Evolutionary conservation across 2,888 invertebrate genomes (phyloP).

Genomic region (Agrochola lota): DNA sequence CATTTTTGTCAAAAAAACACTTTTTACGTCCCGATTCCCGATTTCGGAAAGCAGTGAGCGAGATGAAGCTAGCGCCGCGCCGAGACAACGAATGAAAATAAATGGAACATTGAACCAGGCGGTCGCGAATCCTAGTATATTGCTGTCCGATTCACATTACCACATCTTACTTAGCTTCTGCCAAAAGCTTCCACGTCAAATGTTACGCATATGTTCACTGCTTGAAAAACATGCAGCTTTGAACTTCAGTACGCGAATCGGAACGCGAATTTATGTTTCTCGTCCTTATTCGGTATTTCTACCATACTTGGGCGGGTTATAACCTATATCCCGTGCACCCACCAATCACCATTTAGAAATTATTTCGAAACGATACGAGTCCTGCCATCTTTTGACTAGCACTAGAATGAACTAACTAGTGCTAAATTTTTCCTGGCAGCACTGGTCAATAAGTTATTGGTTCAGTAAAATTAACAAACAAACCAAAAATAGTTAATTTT

Average conservation of each 20-base stretch:
- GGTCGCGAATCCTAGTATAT: slow-evolving; percentile 65
- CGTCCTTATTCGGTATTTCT: slow-evolving; percentile 77
- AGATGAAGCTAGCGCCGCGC: slow-evolving; percentile 86
- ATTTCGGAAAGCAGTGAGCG: slow-evolving; percentile 83
- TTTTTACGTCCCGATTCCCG: slow-evolving; percentile 84
- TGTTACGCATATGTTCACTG: slow-evolving; percentile 59
- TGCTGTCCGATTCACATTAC: slow-evolving; percentile 61
- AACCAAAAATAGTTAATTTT: no score
- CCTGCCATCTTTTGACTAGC: slow-evolving; percentile 72
- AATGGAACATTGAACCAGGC: slow-evolving; percentile 81
- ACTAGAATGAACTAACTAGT: slow-evolving; percentile 23
- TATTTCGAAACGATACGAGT: slow-evolving; percentile 59
- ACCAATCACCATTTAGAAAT: slow-evolving; percentile 76
- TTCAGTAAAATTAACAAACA: background rate
- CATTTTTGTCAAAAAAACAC: slow-evolving; percentile 88
- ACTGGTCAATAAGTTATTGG: background rate
- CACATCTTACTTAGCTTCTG: slow-evolving; percentile 30
- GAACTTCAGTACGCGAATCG: slow-evolving; percentile 69
- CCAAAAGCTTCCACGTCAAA: slow-evolving; percentile 54
- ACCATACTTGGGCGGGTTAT: slow-evolving; percentile 80
- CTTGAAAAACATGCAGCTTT: slow-evolving; percentile 46
- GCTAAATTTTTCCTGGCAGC: slow-evolving; percentile 14
- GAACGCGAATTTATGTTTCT: slow-evolving; percentile 75
- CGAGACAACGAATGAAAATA: slow-evolving; percentile 81
- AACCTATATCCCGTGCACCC: slow-evolving; percentile 67